Conservation (phyloP, 2,888 invertebrate genomes). For the Chalcosyrphus nemorum region DNA sequence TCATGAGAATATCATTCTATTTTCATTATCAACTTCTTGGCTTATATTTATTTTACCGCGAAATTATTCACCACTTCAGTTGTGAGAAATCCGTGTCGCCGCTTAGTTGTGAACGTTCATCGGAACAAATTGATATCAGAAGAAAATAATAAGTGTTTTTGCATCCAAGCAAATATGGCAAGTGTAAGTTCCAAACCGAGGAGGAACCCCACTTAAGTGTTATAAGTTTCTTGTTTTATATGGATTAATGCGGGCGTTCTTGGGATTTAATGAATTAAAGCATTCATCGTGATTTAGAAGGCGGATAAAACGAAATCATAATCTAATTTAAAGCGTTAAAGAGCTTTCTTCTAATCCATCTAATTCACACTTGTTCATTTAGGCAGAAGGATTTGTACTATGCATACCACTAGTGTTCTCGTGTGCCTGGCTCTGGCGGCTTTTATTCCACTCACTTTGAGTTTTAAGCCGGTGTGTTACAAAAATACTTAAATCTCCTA, state of each 20-base stretch:
- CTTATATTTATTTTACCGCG: slow-evolving; percentile 36
- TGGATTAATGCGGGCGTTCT: slow-evolving; percentile 31
- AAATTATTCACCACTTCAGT: slow-evolving; percentile 27
- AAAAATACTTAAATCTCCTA: neutral
- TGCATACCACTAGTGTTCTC: slow-evolving; percentile 42
- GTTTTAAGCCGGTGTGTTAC: slow-evolving; percentile 43
- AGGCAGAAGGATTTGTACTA: slow-evolving; percentile 30
- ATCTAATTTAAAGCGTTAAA: neutral
- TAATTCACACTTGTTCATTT: slow-evolving; percentile 19
- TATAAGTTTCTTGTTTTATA: slow-evolving; percentile 16
- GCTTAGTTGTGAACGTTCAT: slow-evolving; percentile 12
- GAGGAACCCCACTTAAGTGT: slow-evolving; percentile 4
- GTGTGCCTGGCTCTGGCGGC: slow-evolving; percentile 11
- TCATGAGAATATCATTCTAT: neutral
- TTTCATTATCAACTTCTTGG: slow-evolving; percentile 20
- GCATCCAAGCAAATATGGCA: slow-evolving; percentile 65
- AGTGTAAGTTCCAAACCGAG: slow-evolving; percentile 55
- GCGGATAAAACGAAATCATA: neutral
- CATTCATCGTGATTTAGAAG: slow-evolving; percentile 41
- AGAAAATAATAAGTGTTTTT: neutral
- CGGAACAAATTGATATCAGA: neutral
- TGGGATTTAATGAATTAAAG: slow-evolving; percentile 39
- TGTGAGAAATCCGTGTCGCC: slow-evolving; percentile 1
- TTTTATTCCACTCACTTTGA: slow-evolving; percentile 14
- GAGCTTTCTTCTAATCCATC: slow-evolving; percentile 52